These are phyloP conservation scores for Axinella damicornis DNA, from an alignment of 37 sponge, comb jelly and placozoan genomes.

Conservation along the genomic window DNA sequence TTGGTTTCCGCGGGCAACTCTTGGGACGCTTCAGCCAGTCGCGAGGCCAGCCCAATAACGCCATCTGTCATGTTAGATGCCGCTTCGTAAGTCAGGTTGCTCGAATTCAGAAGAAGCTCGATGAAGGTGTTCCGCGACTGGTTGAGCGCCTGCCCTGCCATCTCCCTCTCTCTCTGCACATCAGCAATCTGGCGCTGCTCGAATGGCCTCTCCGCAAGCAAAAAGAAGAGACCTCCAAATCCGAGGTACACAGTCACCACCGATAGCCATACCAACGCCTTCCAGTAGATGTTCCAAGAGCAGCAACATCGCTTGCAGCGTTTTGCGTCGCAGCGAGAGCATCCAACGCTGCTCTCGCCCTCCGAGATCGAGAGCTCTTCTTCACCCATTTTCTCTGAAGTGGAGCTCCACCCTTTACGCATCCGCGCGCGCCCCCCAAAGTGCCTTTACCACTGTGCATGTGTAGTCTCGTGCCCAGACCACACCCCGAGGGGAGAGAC, in stretches of 20 bases:
- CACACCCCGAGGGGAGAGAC: too few species aligned
- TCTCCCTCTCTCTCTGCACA: neutral
- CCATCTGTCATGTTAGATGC: neutral
- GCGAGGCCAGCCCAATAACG: neutral
- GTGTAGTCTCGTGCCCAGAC: too few species aligned
- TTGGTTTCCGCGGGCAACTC: neutral
- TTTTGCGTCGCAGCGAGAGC: too few species aligned
- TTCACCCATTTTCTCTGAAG: too few species aligned
- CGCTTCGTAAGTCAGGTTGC: conserved; percentile 27
- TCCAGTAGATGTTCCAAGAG: conserved; percentile 42
- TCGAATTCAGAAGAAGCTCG: neutral
- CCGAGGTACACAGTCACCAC: conserved; percentile 63
- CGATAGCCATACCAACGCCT: neutral
- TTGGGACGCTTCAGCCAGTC: neutral
- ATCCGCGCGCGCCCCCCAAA: too few species aligned
- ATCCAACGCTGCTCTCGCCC: too few species aligned
- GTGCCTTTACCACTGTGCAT: too few species aligned
- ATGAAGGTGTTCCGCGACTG: neutral
- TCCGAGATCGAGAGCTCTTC: too few species aligned
- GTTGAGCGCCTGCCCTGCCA: neutral
- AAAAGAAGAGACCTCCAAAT: conserved; percentile 64
- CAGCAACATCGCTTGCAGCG: conserved; percentile 38
- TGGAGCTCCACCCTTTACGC: too few species aligned
- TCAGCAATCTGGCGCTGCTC: too few species aligned
- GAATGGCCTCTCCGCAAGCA: conserved; percentile 32